A percentile compares a stretch with the other conserved stretches of the same genome.
Evolutionary conservation across 2,113 vertebrate genomes (phyloP).

Genomic region (Oncorhynchus mykiss): DNA sequence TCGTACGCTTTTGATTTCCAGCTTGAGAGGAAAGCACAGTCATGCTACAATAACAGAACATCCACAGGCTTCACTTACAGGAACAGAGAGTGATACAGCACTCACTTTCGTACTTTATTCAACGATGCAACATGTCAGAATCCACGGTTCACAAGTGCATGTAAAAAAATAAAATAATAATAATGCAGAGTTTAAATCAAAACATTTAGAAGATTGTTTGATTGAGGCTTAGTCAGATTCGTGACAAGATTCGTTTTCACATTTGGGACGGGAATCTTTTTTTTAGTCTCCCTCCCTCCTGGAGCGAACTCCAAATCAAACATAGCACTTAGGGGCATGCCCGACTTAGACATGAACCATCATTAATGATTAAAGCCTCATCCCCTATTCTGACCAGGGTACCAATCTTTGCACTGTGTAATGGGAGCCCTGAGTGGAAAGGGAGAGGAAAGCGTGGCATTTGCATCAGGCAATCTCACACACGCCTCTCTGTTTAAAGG

Average conservation of each 20-base stretch:
- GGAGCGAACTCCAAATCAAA: constrained; percentile 44
- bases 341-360: constrained; percentile 62
- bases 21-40: constrained; percentile 46
- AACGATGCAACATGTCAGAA: neutral
- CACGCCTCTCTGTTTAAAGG: constrained; percentile 53
- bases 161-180: neutral
- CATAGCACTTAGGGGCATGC: constrained; percentile 59
- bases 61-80: constrained; percentile 20
- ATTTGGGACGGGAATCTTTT: constrained; percentile 24
- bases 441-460: constrained; percentile 48
- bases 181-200: constrained; percentile 20
- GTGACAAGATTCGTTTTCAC: neutral
- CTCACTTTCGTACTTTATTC: constrained; percentile 2
- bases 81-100: constrained; percentile 22
- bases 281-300: constrained; percentile 5
- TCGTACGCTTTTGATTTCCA: constrained; percentile 48
- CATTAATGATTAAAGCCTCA: constrained; percentile 72
- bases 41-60: constrained; percentile 36
- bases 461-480: constrained; percentile 68
- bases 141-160: neutral
- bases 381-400: constrained; percentile 61
- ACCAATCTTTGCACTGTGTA: constrained; percentile 70
- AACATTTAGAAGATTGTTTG: constrained; percentile 8
- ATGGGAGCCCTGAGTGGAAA: constrained; percentile 62
- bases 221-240: neutral